These are phyloP conservation scores for Penelope pileata DNA, from an alignment of 2,113 vertebrate genomes.

Conservation along the genomic window DNA sequence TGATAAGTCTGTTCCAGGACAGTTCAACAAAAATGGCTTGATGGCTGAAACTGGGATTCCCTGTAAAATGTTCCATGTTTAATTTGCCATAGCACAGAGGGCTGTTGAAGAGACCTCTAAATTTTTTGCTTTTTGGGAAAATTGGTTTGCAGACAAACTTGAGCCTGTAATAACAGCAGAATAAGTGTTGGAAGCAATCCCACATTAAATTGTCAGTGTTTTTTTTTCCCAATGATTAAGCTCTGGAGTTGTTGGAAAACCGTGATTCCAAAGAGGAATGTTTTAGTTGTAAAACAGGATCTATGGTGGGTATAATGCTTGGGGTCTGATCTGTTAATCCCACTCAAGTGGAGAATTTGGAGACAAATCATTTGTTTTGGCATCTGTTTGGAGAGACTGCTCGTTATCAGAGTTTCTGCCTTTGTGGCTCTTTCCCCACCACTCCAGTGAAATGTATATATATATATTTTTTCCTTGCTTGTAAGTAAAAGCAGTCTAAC, in stretches of 20 bases:
- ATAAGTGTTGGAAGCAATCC: background rate
- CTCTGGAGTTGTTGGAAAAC: background rate
- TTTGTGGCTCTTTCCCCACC: background rate
- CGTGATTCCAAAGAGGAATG: background rate
- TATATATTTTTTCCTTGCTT: too few relatives aligned
- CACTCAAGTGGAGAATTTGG: background rate
- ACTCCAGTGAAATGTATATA: background rate
- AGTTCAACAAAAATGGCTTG: background rate
- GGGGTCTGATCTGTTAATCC: background rate
- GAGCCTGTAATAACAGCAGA: background rate
- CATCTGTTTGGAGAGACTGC: background rate
- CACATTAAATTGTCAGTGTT: conserved; percentile 20
- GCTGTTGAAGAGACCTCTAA: background rate
- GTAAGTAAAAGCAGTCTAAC: background rate
- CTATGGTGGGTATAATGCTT: background rate
- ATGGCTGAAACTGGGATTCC: background rate
- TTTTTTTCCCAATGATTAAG: background rate
- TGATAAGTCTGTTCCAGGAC: background rate
- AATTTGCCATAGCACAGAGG: background rate
- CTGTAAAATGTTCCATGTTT: background rate
- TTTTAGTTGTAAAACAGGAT: background rate
- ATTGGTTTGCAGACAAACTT: conserved; percentile 6
- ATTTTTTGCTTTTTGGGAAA: background rate
- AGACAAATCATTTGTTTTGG: background rate
- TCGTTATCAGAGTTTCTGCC: background rate